These are phyloP conservation scores for Tiphia femorata DNA, from an alignment of 2,888 invertebrate genomes.

Conservation along the genomic window DNA sequence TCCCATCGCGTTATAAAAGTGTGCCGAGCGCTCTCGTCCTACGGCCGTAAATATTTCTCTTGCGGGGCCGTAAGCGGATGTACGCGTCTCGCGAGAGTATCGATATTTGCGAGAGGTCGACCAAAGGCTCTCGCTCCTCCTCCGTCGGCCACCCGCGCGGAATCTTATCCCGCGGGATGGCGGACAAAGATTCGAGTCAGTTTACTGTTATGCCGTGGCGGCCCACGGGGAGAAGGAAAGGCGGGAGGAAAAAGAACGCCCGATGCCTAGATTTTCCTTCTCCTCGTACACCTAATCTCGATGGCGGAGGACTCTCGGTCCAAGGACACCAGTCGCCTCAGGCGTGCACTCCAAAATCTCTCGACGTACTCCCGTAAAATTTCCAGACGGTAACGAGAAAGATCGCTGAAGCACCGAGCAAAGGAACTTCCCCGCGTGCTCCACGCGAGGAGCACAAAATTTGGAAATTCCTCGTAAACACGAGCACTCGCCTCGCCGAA, in stretches of 20 bases:
- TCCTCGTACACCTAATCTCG: slow-evolving; percentile 47
- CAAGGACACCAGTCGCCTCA: slow-evolving; percentile 34
- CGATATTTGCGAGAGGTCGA: slow-evolving; percentile 48
- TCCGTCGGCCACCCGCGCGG: slow-evolving; percentile 26
- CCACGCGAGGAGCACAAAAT: no score
- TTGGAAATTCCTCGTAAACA: no score
- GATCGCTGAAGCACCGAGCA: slow-evolving; percentile 12
- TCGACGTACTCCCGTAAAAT: slow-evolving; percentile 32
- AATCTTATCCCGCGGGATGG: slow-evolving; percentile 43
- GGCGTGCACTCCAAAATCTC: slow-evolving; percentile 38
- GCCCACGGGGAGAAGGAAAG: slow-evolving; percentile 39
- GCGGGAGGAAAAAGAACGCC: slow-evolving; percentile 32
- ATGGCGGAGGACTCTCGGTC: slow-evolving; percentile 34
- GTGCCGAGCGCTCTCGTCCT: no score
- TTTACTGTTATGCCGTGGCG: slow-evolving; percentile 44
- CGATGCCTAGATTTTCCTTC: slow-evolving; percentile 42
- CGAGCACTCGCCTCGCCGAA: no score
- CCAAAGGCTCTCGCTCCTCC: slow-evolving; percentile 29
- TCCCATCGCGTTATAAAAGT: no score
- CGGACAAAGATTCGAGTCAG: slow-evolving; percentile 46
- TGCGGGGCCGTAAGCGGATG: no score
- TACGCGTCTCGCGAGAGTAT: slow-evolving; percentile 35
- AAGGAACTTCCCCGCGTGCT: no score
- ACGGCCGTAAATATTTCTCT: no score
- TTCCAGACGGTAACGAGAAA: slow-evolving; percentile 14